A percentile compares a stretch with the other conserved stretches of the same genome.
Conservation (phyloP, 2,888 invertebrate species). For the Andrena trimmerana region DNA sequence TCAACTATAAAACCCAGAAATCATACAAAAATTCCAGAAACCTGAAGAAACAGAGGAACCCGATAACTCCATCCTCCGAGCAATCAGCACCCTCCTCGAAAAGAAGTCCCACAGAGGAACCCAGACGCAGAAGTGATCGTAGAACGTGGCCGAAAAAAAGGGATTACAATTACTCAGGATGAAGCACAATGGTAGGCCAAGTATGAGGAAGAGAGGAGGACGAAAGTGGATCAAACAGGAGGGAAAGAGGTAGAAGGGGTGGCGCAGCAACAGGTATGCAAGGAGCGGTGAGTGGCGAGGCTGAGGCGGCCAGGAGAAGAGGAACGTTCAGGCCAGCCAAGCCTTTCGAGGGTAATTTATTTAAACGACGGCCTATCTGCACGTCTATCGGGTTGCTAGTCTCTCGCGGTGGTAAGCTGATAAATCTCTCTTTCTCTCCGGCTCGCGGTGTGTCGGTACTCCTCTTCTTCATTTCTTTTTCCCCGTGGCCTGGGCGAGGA, state of each 20-base stretch:
- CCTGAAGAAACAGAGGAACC: too few relatives aligned
- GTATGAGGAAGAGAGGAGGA: neutral
- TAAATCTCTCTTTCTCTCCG: constrained; percentile 63
- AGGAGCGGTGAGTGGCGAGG: constrained; percentile 6
- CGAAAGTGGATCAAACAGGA: constrained; percentile 24
- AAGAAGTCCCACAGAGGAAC: neutral
- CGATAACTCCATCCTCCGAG: too few relatives aligned
- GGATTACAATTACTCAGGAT: constrained; percentile 16
- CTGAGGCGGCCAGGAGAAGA: constrained; percentile 14
- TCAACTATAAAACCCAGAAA: too few relatives aligned
- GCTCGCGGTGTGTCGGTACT: constrained; percentile 52
- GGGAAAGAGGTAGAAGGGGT: constrained; percentile 5
- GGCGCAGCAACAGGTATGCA: constrained; percentile 33
- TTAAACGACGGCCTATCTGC: constrained; percentile 64
- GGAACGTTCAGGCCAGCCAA: constrained; percentile 25
- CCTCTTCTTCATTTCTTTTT: constrained; percentile 20
- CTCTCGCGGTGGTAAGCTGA: constrained; percentile 51
- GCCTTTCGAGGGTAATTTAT: constrained; percentile 64
- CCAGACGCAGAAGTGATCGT: too few relatives aligned
- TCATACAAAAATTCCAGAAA: too few relatives aligned
- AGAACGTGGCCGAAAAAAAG: neutral
- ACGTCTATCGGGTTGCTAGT: constrained; percentile 60
- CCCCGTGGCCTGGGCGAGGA: constrained; percentile 1
- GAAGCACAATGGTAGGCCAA: neutral
- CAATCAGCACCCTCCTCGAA: neutral